These are phyloP conservation scores for Amblyopsis rosae DNA, from an alignment of 2,113 vertebrate species.

Conservation along the genomic window DNA sequence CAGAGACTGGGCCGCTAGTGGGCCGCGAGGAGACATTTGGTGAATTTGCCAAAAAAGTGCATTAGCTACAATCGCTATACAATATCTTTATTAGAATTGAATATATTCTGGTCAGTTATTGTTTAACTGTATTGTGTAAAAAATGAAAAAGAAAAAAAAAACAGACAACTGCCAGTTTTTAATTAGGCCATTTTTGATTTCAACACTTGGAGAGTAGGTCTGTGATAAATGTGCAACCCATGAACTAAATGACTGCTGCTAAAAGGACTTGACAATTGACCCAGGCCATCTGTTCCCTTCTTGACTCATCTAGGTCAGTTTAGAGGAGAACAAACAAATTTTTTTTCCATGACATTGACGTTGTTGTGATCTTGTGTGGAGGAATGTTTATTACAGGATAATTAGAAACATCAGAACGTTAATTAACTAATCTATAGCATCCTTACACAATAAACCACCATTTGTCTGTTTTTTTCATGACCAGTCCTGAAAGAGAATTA, in stretches of 20 bases:
- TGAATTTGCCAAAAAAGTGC: too few species aligned
- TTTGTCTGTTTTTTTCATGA: background rate
- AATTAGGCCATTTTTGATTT: too few species aligned
- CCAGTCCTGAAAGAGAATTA: background rate
- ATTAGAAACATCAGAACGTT: background rate
- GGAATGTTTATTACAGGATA: background rate
- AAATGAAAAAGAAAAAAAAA: too few species aligned
- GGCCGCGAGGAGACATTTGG: too few species aligned
- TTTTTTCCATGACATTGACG: background rate
- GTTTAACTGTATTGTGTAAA: too few species aligned
- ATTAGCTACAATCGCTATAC: too few species aligned
- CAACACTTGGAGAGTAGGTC: background rate
- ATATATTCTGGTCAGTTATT: too few species aligned
- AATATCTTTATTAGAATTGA: too few species aligned
- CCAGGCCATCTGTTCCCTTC: background rate
- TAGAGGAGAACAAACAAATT: background rate
- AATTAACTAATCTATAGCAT: background rate
- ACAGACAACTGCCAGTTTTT: too few species aligned
- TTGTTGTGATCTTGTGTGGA: background rate
- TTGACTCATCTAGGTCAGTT: background rate
- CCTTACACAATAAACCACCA: background rate
- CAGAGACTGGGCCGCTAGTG: too few species aligned
- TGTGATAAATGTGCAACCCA: background rate
- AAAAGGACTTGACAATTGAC: background rate
- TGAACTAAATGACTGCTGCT: background rate